Evolutionary conservation across 2,888 invertebrate species (phyloP), one percentile per base, ranked within the genome.

Genomic region (Laothoe populi): DNA sequence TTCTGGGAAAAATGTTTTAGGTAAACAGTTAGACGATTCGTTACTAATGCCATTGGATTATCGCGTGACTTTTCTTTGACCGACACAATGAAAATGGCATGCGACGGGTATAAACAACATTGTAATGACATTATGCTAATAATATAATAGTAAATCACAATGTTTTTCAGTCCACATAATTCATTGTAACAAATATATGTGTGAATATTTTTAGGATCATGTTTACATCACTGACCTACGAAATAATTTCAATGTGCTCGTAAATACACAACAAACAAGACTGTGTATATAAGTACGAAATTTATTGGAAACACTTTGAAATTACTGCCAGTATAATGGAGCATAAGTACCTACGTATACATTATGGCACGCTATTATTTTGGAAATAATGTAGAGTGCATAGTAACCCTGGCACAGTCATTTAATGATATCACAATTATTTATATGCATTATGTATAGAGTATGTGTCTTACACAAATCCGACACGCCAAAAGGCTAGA

Each of bases 401-500:
- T 53, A 53, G n/a, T 53, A 35, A 53, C 35, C 16, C 19, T 53
- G 53, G 53, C 35, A 35, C 53, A 53, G 53, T 35, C 19, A 53
- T 35, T 53, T 3, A 53, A 53, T 53, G 53, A 35, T 35, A 53
- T 53, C 53, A 53, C 11, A 35, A 53, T 44, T 59, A 31, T 59
- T 26, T 19, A 59, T 42, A 24, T 26, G 44, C 31, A n/a, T 19
- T 26, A 45, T 59, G 45, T 59, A 16, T 19, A 16, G 44, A 45
- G 44, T 19, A 59, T 59, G 42, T 10, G 45, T n/a, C 42, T 31
- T 31, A 60, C 57, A 65, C 57, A 64, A 62, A 61, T 31, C 19
- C 31, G 31, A 26, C 31, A 40, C 42, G 53, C 53, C 48, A 49
- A 53, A 60, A 26, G 60, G 40, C 19, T 49, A 16, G 19, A 16